These are phyloP conservation scores for Pomacea maculata DNA, from an alignment of 1,140 invertebrate genomes.

Conservation along the genomic window DNA sequence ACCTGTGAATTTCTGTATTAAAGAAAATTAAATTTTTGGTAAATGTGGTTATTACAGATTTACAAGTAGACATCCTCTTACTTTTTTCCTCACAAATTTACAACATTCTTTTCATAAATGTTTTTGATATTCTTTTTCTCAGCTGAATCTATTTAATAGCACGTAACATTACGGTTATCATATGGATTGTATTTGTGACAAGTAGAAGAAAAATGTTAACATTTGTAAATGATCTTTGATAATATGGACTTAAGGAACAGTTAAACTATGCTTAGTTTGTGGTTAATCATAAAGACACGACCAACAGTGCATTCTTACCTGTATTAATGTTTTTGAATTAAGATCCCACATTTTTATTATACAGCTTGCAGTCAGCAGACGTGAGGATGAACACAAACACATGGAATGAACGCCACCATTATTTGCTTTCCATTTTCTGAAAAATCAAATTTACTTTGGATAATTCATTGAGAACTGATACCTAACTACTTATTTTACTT, in stretches of 20 bases:
- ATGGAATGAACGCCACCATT: slow-evolving; percentile 74
- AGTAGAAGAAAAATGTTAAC: too few relatives aligned
- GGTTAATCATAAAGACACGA: too few relatives aligned
- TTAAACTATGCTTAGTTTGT: background rate
- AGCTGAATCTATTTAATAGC: too few relatives aligned
- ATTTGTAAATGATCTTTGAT: too few relatives aligned
- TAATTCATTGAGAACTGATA: background rate
- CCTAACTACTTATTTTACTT: background rate
- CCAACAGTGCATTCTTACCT: slow-evolving; percentile 44
- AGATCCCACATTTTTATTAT: slow-evolving; percentile 76
- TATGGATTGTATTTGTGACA: too few relatives aligned
- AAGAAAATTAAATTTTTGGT: background rate
- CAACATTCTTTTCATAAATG: too few relatives aligned
- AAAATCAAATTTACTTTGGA: slow-evolving; percentile 41
- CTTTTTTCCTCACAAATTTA: too few relatives aligned
- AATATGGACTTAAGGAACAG: too few relatives aligned
- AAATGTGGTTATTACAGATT: too few relatives aligned
- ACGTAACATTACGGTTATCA: too few relatives aligned
- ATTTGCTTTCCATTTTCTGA: slow-evolving; percentile 74
- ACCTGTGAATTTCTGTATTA: slow-evolving; percentile 70
- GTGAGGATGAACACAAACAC: slow-evolving; percentile 71
- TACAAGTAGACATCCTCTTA: too few relatives aligned
- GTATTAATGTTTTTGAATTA: slow-evolving; percentile 70
- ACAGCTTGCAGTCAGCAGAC: slow-evolving; percentile 73
- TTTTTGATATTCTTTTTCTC: too few relatives aligned